Evolutionary conservation across 2,888 invertebrate genomes (phyloP).

Genomic region (Trachelus iudaicus): DNA sequence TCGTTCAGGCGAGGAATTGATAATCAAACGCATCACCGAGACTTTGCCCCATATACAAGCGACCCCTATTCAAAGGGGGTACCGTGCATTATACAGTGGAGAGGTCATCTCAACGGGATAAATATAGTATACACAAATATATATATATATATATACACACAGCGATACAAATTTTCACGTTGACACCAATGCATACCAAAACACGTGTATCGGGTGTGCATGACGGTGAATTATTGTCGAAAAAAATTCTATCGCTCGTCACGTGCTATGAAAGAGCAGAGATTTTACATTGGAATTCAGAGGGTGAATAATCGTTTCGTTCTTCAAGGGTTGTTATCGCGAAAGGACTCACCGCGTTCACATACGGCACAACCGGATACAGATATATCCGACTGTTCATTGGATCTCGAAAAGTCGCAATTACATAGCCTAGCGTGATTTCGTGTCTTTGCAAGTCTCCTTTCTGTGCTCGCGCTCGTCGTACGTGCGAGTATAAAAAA

Average conservation of each 20-base stretch:
- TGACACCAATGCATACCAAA: not conserved
- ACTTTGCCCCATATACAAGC: not conserved
- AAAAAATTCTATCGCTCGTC: not conserved
- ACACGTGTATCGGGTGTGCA: not conserved
- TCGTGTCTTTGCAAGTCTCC: not conserved
- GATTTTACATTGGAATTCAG: not conserved
- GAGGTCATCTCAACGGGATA: not conserved
- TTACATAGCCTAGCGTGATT: not conserved
- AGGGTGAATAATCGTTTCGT: not conserved
- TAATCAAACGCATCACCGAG: conserved; percentile 37
- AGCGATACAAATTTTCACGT: not conserved
- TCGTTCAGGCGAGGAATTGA: conserved; percentile 45
- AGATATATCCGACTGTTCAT: not conserved
- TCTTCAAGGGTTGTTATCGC: not conserved
- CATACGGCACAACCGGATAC: not conserved
- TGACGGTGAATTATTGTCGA: not conserved
- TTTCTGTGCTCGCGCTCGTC: not conserved
- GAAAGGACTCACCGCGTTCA: not conserved
- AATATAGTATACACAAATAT: not conserved
- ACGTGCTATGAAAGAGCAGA: not conserved
- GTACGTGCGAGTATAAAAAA: too few species aligned
- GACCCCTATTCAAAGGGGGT: not conserved
- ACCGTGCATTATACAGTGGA: conserved; percentile 25
- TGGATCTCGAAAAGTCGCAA: not conserved
- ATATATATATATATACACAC: too few species aligned